Evolutionary conservation across 2,888 invertebrate species (phyloP).

Genomic region (Pheosia gnoma): DNA sequence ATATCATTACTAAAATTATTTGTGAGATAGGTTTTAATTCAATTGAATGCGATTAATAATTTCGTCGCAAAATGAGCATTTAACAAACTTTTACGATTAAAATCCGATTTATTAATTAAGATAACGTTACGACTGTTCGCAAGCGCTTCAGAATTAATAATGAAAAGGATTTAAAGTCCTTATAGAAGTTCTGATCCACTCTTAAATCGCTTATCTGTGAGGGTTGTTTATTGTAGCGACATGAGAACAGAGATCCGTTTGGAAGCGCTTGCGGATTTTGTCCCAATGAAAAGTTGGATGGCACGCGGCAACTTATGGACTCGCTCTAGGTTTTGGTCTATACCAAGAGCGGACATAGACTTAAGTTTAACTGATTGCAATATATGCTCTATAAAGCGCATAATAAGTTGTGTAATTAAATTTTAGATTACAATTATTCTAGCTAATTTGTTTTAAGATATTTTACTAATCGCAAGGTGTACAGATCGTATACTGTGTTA

Average conservation of each 20-base stretch:
- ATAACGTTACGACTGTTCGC: conserved; percentile 8
- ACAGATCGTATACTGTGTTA: too few relatives aligned
- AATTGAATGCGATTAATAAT: conserved; percentile 8
- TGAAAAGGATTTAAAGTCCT: conserved; percentile 8
- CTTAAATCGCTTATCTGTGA: conserved; percentile 5
- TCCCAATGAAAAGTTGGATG: conserved; percentile 50
- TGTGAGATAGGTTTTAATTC: too few relatives aligned
- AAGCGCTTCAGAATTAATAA: conserved; percentile 5
- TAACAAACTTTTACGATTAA: conserved; percentile 18
- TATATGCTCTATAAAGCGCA: too few relatives aligned
- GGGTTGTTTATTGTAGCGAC: conserved; percentile 19
- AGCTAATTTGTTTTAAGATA: too few relatives aligned
- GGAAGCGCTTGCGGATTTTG: conserved; percentile 33
- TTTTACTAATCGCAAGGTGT: too few relatives aligned
- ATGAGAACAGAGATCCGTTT: conserved; percentile 30
- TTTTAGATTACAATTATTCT: too few relatives aligned
- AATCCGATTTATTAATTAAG: conserved; percentile 12
- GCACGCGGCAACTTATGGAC: conserved; percentile 42
- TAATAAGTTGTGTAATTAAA: too few relatives aligned
- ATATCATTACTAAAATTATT: neutral
- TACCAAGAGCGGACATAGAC: conserved; percentile 19
- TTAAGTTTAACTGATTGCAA: neutral
- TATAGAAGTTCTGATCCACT: conserved; percentile 8
- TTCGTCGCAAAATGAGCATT: conserved; percentile 8
- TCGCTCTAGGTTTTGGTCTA: conserved; percentile 30